Conservation (phyloP, 2,797 vertebrate genomes). For the Alosa sapidissima region DNA sequence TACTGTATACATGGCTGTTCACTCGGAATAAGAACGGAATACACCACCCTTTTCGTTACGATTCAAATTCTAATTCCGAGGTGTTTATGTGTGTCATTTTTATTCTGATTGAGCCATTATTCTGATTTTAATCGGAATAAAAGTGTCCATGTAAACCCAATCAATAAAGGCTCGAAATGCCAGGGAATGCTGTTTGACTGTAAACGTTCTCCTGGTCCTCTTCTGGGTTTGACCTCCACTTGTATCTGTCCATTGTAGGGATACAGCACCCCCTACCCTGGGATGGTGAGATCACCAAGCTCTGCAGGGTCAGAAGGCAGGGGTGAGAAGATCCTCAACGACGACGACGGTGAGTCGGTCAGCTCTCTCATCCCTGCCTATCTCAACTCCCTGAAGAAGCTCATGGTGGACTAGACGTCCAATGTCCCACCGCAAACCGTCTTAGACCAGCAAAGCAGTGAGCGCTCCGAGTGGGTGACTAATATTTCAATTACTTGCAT, state of each 20-base stretch:
- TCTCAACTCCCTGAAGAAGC: slow-evolving; percentile 81
- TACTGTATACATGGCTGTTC: no score
- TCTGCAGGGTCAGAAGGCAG: slow-evolving; percentile 77
- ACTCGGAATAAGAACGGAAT: no score
- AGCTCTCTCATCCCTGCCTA: slow-evolving; percentile 82
- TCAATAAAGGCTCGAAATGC: no score
- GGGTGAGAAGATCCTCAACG: slow-evolving; percentile 76
- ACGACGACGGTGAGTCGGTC: slow-evolving; percentile 70
- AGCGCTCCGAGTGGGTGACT: background rate
- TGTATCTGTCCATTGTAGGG: slow-evolving; percentile 62
- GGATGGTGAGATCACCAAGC: slow-evolving; percentile 73
- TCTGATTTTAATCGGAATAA: no score
- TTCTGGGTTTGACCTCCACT: background rate
- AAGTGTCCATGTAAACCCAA: no score
- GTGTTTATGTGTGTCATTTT: no score
- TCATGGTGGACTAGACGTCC: slow-evolving; percentile 72
- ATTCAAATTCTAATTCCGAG: no score
- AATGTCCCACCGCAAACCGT: background rate
- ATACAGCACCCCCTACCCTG: slow-evolving; percentile 76
- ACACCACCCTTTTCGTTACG: no score
- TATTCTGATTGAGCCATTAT: no score
- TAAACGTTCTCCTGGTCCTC: no score
- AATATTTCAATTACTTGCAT: slow-evolving; percentile 17
- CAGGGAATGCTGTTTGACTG: no score
- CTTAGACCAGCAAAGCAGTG: background rate